Base-by-base conservation (phyloP, 1,140 invertebrate species). In the Aphidius ervi region DNA sequence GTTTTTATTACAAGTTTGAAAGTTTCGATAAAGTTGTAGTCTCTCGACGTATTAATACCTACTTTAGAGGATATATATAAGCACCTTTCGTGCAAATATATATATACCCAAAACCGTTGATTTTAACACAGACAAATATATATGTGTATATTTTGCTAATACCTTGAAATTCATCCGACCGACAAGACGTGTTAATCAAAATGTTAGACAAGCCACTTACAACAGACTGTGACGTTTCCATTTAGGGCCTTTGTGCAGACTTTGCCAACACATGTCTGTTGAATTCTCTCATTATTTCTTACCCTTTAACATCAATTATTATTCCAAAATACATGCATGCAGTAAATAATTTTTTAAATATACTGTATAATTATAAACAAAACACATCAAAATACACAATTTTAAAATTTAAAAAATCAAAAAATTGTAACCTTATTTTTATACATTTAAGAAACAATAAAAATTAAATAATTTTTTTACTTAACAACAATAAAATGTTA, bases 151-250 rank as follows among this genome's bases (percentile, higher is more conserved):
- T 23, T 9, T 10, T 54, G 43, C 46, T 49, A 31, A 43, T 16
- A n/a, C 50, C 10, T 43, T n/a, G 6, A 40, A 42, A 45, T 46
- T 46, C 59, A 39, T 41, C 31, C 60, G 54, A 62, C 69, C 61
- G 68, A 69, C 64, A 67, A 74, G 75, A 80, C 78, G 78, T 80
- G 78, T 79, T 79, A 79, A 80, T 80, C 78, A 79, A 79, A 78
- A 80, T 80, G 78, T 79, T 79, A 74, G 75, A 80, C 78, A 80
- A 79, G 77, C 76, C 78, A 79, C 78, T 80, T 80, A 80, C 76
- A 79, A 67, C 74, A 65, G 69, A 63, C 69, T 69, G 70, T 77
- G 78, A 80, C 77, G 78, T 80, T 79, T 75, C 78, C 76, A 79
- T 79, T 80, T 78, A 78, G 71, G 69, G 68, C 61, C 61, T 40